Evolutionary conservation across 1,140 invertebrate genomes (phyloP), one percentile per base, ranked within the genome.

Genomic region (Calycopis cecrops): DNA sequence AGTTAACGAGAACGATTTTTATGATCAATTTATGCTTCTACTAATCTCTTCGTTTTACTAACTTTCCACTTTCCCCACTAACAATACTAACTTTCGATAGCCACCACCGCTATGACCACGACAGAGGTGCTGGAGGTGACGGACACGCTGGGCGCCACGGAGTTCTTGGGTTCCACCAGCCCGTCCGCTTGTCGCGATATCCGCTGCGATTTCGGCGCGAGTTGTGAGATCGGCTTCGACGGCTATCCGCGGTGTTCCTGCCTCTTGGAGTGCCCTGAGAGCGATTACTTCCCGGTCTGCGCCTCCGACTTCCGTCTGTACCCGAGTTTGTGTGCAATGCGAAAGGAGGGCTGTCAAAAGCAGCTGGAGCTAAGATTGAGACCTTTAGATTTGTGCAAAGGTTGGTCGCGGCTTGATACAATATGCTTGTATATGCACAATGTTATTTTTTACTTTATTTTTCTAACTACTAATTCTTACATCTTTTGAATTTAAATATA

Each of bases 291-390:
- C 79, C 92, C 92, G 0, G 93, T 97, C 16, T 97, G 96, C 78
- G 95, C 94, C 1, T 95, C 93, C 35, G 95, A 98, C 81, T 90
- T 94, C 52, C 90, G 91, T 57, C 91, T 93, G 37, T 97, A 97
- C 73, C 88, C 92, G 4, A 96, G 94, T 59, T 89, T 94, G 55
- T 98, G 96, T 76, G 92, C 93, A 12, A 95, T 97, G 94, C 93
- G 93, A 71, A 93, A 94, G 89, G 93, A 95, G 67, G 93, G 94
- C 6, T 98, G 96, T 82, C 92, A 94, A 60, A 91, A 93, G 60
- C 94, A 96, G 77, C 91, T 93, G 55, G 94, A 96, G 69, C 90
- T 97, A 17, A 89, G 94, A 62, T 88, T 94, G 44, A 87, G 94
- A 62, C 94, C 94, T 0, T 85, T 95, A 63, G 93, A 95, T 70